These are phyloP conservation scores for Corapipo altera DNA, from an alignment of 2,113 vertebrate genomes.

Conservation along the genomic window DNA sequence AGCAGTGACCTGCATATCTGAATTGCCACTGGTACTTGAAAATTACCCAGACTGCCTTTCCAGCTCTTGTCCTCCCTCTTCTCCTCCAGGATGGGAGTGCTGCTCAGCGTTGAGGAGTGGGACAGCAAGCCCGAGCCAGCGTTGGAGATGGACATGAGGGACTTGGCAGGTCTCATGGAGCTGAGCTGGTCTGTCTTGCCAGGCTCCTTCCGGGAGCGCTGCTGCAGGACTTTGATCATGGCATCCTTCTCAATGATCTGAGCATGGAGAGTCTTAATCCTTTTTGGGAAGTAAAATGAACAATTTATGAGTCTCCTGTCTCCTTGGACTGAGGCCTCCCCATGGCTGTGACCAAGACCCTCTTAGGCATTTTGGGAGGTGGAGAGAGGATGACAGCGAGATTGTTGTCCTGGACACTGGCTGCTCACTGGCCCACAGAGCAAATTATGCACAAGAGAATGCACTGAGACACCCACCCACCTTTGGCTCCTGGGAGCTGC, in stretches of 20 bases:
- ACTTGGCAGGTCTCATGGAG: slow-evolving; percentile 95
- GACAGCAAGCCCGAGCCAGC: slow-evolving; percentile 86
- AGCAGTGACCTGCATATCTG: fast-evolving
- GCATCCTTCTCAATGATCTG: slow-evolving; percentile 99
- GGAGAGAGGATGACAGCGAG: background rate
- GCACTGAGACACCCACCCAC: background rate
- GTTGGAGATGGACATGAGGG: slow-evolving; percentile 96
- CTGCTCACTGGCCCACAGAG: background rate
- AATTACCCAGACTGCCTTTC: slow-evolving; percentile 95
- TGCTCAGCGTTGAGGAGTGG: slow-evolving; percentile 87
- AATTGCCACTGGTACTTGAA: background rate
- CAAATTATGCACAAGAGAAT: background rate
- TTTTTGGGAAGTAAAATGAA: slow-evolving; percentile 31
- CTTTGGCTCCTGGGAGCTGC: background rate
- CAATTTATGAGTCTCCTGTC: background rate
- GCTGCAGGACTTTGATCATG: slow-evolving; percentile 99
- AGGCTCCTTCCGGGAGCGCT: slow-evolving; percentile 93
- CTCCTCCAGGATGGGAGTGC: slow-evolving; percentile 92
- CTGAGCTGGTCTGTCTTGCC: slow-evolving; percentile 87
- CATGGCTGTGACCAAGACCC: background rate
- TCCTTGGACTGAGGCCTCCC: background rate
- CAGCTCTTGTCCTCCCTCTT: slow-evolving; percentile 91
- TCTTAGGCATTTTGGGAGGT: background rate
- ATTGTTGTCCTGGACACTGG: background rate
- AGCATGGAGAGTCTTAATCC: slow-evolving; percentile 97